These are phyloP conservation scores for Thysanoteuthis rhombus DNA, from an alignment of 2,888 invertebrate genomes.

Conservation along the genomic window DNA sequence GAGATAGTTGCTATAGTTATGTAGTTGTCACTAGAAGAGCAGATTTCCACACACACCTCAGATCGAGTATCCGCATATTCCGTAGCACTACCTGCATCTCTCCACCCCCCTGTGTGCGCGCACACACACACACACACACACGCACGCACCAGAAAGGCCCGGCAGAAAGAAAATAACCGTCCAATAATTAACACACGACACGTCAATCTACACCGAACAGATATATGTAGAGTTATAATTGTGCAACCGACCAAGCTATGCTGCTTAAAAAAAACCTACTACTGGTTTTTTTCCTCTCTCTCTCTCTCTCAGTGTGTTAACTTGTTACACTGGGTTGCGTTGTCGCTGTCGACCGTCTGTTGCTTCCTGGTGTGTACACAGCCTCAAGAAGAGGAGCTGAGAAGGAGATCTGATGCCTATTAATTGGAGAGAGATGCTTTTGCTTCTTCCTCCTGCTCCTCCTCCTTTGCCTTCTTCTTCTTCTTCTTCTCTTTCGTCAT, in stretches of 20 bases:
- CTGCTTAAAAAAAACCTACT: neutral
- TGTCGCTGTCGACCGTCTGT: neutral
- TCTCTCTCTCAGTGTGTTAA: neutral
- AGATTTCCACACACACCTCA: too few species aligned
- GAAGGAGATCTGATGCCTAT: neutral
- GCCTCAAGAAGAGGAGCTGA: too few species aligned
- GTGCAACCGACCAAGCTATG: neutral
- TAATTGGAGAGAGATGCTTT: slow-evolving; percentile 12
- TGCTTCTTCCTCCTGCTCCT: neutral
- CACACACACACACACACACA: too few species aligned
- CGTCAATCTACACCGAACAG: neutral
- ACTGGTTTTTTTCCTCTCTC: neutral
- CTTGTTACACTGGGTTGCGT: neutral
- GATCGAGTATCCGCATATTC: neutral
- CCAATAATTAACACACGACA: neutral
- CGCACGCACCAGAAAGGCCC: too few species aligned
- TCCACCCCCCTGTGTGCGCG: too few species aligned
- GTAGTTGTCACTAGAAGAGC: too few species aligned
- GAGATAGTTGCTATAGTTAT: too few species aligned
- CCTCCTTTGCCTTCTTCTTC: neutral
- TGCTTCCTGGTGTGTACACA: neutral
- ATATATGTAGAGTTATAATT: neutral
- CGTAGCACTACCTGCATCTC: neutral
- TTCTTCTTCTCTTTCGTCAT: neutral
- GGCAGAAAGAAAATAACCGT: too few species aligned